phyloP scores from a whole-genome alignment of 2,888 invertebrate genomes.

The Macroteleia sp. region DNA sequence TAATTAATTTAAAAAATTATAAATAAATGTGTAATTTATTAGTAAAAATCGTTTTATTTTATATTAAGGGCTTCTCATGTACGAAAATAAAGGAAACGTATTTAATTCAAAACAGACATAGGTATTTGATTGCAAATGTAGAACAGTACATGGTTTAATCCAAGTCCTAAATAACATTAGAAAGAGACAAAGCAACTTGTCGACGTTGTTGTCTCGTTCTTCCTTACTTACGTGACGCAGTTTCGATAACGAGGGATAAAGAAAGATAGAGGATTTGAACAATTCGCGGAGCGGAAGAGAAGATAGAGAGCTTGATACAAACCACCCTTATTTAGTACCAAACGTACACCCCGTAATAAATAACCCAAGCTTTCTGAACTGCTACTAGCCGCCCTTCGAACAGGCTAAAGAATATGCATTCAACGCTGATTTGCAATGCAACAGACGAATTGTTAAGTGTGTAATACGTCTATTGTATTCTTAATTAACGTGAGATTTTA shows the following conservation, averaged over 20 bases:
- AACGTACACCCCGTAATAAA: conserved; percentile 77
- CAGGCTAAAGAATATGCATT: conserved; percentile 59
- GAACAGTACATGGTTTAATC: conserved; percentile 76
- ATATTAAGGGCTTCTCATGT: conserved; percentile 6
- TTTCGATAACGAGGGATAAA: conserved; percentile 39
- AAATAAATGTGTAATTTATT: no score
- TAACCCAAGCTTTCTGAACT: conserved; percentile 73
- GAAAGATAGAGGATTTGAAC: conserved; percentile 66
- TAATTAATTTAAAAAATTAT: no score
- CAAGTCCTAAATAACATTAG: conserved; percentile 77
- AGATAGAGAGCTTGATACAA: conserved; percentile 67
- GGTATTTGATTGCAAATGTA: conserved; percentile 69
- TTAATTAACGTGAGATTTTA: not conserved
- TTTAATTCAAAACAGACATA: conserved; percentile 62
- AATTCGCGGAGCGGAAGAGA: conserved; percentile 67
- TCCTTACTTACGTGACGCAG: conserved; percentile 35
- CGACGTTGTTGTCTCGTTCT: conserved; percentile 54
- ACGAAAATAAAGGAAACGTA: conserved; percentile 45
- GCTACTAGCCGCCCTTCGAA: conserved; percentile 47
- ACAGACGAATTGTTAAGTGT: conserved; percentile 29
- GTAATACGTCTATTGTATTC: conserved; percentile 9
- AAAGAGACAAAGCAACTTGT: conserved; percentile 64
- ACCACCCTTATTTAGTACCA: conserved; percentile 76
- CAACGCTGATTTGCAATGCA: conserved; percentile 43
- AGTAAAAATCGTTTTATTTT: no score